phyloP scores from a whole-genome alignment of 2,888 invertebrate species.

The Parascotia fuliginaria region DNA sequence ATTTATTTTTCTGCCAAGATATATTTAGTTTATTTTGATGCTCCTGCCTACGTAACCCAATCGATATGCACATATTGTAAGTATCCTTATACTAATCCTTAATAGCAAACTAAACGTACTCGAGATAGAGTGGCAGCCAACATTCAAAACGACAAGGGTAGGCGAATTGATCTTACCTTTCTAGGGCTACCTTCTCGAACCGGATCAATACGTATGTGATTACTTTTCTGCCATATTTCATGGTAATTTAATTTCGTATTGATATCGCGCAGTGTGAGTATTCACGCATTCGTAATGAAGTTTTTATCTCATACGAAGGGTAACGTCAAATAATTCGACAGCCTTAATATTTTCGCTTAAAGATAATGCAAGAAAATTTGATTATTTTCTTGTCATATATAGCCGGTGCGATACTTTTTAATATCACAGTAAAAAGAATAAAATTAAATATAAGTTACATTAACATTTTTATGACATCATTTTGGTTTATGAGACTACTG shows the following conservation, averaged over 20 bases:
- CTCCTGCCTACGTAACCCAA: too few relatives aligned
- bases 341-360: background rate
- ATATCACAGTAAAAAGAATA: background rate
- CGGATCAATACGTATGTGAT: slow-evolving; percentile 1
- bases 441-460: too few relatives aligned
- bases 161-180: background rate
- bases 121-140: fast-evolving
- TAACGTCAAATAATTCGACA: slow-evolving; percentile 2
- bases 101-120: background rate
- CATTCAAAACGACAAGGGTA: slow-evolving; percentile 1
- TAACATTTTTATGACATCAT: background rate
- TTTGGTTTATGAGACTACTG: background rate
- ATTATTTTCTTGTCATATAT: slow-evolving; percentile 3
- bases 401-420: background rate
- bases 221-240: background rate
- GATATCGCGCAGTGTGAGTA: background rate
- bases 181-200: background rate
- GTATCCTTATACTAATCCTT: background rate
- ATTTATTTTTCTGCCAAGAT: too few relatives aligned
- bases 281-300: slow-evolving; percentile 10
- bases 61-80: background rate
- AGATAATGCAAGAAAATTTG: background rate
- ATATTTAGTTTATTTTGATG: too few relatives aligned
- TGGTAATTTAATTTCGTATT: slow-evolving; percentile 12
- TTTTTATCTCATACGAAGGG: slow-evolving; percentile 3